Evolutionary conservation across 1,140 invertebrate genomes (phyloP).

Genomic region (Atta texana): DNA sequence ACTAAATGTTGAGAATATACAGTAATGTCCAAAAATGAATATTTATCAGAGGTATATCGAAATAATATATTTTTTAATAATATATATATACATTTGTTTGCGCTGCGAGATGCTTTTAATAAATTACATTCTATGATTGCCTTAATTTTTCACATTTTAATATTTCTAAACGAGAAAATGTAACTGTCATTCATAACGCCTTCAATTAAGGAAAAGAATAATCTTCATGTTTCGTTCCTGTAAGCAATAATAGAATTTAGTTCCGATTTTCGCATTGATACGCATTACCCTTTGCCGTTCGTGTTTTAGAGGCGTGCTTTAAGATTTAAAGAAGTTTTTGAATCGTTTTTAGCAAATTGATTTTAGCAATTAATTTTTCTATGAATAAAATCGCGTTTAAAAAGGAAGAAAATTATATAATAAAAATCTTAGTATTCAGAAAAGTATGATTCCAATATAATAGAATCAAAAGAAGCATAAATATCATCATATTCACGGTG

Average conservation of each 20-base stretch:
- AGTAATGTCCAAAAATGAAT: not conserved
- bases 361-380: not conserved
- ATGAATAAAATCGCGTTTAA: not conserved
- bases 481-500: not conserved
- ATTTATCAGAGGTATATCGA: not conserved
- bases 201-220: not conserved
- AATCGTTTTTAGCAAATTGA: not conserved
- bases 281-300: not conserved
- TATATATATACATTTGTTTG: not conserved
- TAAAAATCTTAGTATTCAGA: not conserved
- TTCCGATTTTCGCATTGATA: not conserved
- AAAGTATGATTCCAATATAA: not conserved
- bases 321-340: too few relatives aligned
- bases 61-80: not conserved
- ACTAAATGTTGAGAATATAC: not conserved
- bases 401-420: not conserved
- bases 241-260: not conserved
- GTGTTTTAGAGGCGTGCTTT: not conserved
- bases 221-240: not conserved
- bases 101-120: not conserved
- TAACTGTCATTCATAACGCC: not conserved
- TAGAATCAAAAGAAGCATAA: not conserved
- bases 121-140: not conserved
- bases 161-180: conserved; percentile 7
- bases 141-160: not conserved